These are phyloP conservation scores for Heliconius himera DNA, from an alignment of 1,140 invertebrate species.

Conservation along the genomic window DNA sequence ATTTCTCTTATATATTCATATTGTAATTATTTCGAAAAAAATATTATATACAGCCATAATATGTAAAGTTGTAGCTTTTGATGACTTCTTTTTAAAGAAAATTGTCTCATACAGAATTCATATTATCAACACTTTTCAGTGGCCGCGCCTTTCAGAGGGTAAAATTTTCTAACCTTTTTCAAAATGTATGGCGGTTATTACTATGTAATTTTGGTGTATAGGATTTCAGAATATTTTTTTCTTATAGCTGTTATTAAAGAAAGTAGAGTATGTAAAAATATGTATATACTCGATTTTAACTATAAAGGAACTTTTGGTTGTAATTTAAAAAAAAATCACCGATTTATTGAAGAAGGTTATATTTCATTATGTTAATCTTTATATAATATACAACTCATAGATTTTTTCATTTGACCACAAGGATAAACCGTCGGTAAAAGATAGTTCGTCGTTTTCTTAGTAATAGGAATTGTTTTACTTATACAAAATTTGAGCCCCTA, in stretches of 20 bases:
- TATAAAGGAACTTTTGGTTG: background rate
- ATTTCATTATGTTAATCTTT: background rate
- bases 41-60: background rate
- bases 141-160: constrained; percentile 11
- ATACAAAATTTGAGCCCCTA: too few relatives aligned
- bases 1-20: background rate
- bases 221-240: background rate
- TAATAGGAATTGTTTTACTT: too few relatives aligned
- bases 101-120: constrained; percentile 30
- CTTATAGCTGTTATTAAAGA: too few relatives aligned
- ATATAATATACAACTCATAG: too few relatives aligned
- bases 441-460: too few relatives aligned
- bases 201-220: background rate
- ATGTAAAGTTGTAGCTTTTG: background rate
- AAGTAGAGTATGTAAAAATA: too few relatives aligned
- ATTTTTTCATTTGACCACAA: too few relatives aligned
- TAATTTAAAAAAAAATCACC: background rate
- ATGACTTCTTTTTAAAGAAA: constrained; percentile 27
- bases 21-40: background rate
- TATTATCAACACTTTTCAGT: constrained; percentile 29
- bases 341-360: background rate
- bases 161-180: constrained; percentile 24
- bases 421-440: too few relatives aligned
- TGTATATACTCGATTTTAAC: too few relatives aligned
- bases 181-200: constrained; percentile 21